Conservation (phyloP, 2,113 vertebrate species). For the Chloropsis hardwickii region DNA sequence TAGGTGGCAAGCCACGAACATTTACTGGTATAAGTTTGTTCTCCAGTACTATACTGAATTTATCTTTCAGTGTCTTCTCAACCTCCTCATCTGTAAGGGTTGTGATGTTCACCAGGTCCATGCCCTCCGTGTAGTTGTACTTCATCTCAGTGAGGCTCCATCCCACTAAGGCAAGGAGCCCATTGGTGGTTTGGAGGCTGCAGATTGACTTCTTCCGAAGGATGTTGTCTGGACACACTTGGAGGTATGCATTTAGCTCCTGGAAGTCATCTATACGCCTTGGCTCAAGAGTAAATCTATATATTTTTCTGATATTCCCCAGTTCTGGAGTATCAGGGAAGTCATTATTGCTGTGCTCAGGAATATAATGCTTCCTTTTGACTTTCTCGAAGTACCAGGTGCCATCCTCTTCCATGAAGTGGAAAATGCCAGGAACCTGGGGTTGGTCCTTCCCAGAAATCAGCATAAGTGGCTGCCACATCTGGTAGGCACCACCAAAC, state of each 20-base stretch:
- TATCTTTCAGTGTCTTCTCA: constrained; percentile 72
- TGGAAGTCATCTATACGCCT: constrained; percentile 68
- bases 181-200: constrained; percentile 77
- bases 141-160: constrained; percentile 75
- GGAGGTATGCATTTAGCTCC: constrained; percentile 44
- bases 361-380: constrained; percentile 62
- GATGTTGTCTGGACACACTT: constrained; percentile 69
- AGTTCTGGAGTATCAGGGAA: constrained; percentile 44
- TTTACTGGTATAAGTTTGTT: constrained; percentile 72
- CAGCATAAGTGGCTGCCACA: constrained; percentile 79
- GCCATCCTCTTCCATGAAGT: constrained; percentile 61
- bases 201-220: constrained; percentile 83
- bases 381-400: constrained; percentile 83
- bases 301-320: constrained; percentile 59
- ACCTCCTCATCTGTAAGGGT: constrained; percentile 75
- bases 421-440: constrained; percentile 76
- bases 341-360: constrained; percentile 56
- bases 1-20: constrained; percentile 43
- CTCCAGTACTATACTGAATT: constrained; percentile 73
- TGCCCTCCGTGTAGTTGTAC: constrained; percentile 73
- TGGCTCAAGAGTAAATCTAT: constrained; percentile 75
- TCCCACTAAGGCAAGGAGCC: constrained; percentile 77
- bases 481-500: constrained; percentile 78
- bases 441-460: constrained; percentile 79
- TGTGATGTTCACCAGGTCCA: constrained; percentile 71